These are phyloP conservation scores for Drosophila seguyi DNA, from an alignment of 1,140 invertebrate genomes.

Conservation along the genomic window DNA sequence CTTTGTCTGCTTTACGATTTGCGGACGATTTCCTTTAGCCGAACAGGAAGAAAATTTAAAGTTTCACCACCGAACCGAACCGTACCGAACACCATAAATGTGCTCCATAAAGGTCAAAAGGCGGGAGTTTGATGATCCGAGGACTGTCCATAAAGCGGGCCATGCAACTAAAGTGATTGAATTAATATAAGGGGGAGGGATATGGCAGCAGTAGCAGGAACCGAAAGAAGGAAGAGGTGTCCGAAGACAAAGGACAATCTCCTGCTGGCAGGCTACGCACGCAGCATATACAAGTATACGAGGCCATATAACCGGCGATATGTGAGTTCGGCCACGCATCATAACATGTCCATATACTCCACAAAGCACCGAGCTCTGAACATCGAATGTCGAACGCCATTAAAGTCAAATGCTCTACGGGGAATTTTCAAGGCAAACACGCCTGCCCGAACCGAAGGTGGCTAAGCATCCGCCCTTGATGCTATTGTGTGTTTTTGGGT, in stretches of 20 bases:
- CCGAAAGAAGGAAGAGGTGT: neutral
- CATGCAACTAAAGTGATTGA: conserved; percentile 68
- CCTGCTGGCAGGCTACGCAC: conserved; percentile 59
- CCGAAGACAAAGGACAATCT: conserved; percentile 36
- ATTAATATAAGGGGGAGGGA: conserved; percentile 59
- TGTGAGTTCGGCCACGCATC: conserved; percentile 70
- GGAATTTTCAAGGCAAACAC: conserved; percentile 66
- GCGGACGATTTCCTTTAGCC: conserved; percentile 52
- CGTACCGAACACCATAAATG: conserved; percentile 17
- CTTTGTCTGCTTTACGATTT: conserved; percentile 69
- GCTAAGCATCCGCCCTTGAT: conserved; percentile 32
- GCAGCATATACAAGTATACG: conserved; percentile 32
- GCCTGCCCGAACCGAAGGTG: conserved; percentile 51
- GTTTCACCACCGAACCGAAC: conserved; percentile 28
- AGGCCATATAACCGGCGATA: conserved; percentile 37
- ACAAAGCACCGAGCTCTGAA: conserved; percentile 3
- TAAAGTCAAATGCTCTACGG: conserved; percentile 79
- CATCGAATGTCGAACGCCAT: conserved; percentile 64
- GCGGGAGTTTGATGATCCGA: conserved; percentile 46
- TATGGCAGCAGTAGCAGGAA: conserved; percentile 17
- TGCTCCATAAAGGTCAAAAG: conserved; percentile 44
- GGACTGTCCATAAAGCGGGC: conserved; percentile 43
- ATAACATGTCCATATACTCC: conserved; percentile 79
- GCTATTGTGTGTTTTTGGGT: conserved; percentile 50
- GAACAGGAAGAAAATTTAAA: conserved; percentile 63